Base-by-base conservation (phyloP, 1,140 invertebrate species). In the Octopus bimaculoides region DNA sequence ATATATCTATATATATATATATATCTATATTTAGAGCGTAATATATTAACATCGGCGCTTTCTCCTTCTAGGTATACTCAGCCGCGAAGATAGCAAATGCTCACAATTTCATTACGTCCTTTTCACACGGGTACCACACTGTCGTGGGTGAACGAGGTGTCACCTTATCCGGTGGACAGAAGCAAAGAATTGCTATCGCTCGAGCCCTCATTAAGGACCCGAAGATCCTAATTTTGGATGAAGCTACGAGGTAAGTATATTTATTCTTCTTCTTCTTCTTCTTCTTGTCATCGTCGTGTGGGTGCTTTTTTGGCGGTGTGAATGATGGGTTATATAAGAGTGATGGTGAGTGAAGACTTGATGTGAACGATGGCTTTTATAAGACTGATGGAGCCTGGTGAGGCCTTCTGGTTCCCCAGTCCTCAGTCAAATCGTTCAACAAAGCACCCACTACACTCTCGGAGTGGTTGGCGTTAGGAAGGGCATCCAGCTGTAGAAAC, bases 21-120 rank as follows among this genome's bases (percentile, higher is more conserved):
- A n/a, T n/a, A n/a, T n/a, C n/a, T n/a, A n/a, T n/a, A n/a, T n/a
- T n/a, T n/a, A n/a, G n/a, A n/a, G n/a, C n/a, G n/a, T 17, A 9
- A 17, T 61, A 9, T 61, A 61, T 75, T n/a, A 75, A 8, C 20
- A 9, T 75, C 73, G 20, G 73, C 9, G 7, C n/a, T 75, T 75
- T 52, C 73, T 26, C 52, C 20, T n/a, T 52, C 53, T 52, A 77
- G 7, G 12, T 53, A 77, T 20, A 53, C 8, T 53, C 12, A 8
- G 97, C 95, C 12, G 95, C 97, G 0, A 93, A 93, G 87, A 89
- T 95, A 69, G 96, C 97, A 12, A 97, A 98, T 90, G 97, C 97
- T 5, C 93, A 98, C 89, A 93, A 94, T 53, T 99, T 99, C 89
- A 96, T 99, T 71, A 90, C 80, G 0, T 89, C 89, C n/a, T 96